Percentiles rank a stretch among this genome's conserved stretches.
Evolutionary conservation across 2,888 invertebrate species (phyloP).

Genomic region (Cyaniris semiargus): DNA sequence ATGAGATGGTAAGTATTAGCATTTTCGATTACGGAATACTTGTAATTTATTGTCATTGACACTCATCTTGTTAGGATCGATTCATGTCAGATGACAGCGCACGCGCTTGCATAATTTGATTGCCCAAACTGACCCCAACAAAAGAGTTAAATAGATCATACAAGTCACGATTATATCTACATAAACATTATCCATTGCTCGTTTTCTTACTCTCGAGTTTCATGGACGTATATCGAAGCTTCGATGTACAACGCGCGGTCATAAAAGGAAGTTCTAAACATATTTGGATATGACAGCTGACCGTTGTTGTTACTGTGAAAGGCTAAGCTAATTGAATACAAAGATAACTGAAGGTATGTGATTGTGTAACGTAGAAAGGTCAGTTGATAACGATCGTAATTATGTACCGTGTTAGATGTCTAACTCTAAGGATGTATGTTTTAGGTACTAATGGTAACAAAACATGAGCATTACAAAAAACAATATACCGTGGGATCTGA

Average conservation of each 20-base stretch:
- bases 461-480: slow-evolving; percentile 12
- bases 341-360: slow-evolving; percentile 74
- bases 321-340: slow-evolving; percentile 80
- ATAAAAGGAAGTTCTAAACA: slow-evolving; percentile 38
- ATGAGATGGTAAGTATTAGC: background rate
- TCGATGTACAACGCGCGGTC: slow-evolving; percentile 34
- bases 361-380: slow-evolving; percentile 55
- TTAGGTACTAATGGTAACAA: background rate
- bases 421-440: slow-evolving; percentile 20
- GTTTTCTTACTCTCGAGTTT: background rate
- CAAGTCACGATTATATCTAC: slow-evolving; percentile 46
- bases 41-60: slow-evolving; percentile 46
- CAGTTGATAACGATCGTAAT: slow-evolving; percentile 1
- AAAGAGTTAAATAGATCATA: slow-evolving; percentile 76
- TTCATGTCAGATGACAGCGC: slow-evolving; percentile 54
- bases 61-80: slow-evolving; percentile 47
- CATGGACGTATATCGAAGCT: background rate
- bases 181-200: slow-evolving; percentile 47
- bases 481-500: background rate
- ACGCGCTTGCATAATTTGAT: slow-evolving; percentile 65
- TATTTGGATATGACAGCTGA: slow-evolving; percentile 80
- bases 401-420: slow-evolving; percentile 14
- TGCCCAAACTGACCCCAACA: slow-evolving; percentile 69
- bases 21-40: slow-evolving; percentile 6
- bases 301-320: slow-evolving; percentile 79